Base-by-base conservation (phyloP, 1,140 invertebrate species). In the Plodia interpunctella region DNA sequence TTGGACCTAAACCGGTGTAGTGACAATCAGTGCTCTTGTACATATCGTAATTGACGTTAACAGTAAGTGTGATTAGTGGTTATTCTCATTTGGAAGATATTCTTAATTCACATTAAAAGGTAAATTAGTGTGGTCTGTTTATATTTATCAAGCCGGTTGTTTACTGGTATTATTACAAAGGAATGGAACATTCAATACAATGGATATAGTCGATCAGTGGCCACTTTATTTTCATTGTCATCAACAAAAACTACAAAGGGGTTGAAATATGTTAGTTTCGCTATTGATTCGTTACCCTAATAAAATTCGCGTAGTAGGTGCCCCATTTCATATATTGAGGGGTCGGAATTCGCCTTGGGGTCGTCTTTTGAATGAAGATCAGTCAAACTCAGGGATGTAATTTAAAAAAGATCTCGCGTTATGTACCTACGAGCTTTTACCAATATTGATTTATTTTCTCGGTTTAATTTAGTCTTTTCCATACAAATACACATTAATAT, bases 231-330 rank as follows among this genome's bases (percentile, higher is more conserved):
- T 32, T 59, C 51, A 19, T 55, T 44, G 19, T 21, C 17, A 53
- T 55, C 30, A 57, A 54, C 60, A 68, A 71, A 77, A 70, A 54
- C 69, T 62, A 25, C 61, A 68, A 70, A 65, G 62, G 63, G 70
- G 64, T 74, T 60, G 52, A 65, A 65, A 68, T 60, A 60, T 74
- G 64, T 66, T 57, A 62, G 59, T 60, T 61, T 54, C 55, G 62
- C 72, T 80, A 84, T 84, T 79, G 79, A 84, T 85, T 84, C 73
- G 69, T 63, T 72, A 80, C 83, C 83, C 81, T 77, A 78, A 86
- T 86, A 84, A 82, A 83, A 80, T 78, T 76, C 73, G 72, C 71
- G 70, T 76, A 77, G 76, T 78, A 79, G 63, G 57, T 72, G 69
- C 75, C 80, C 78, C 68, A 72, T 73, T 76, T 75, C 72, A 70